Percentiles rank a stretch among this genome's conserved stretches.
phyloP scores from a whole-genome alignment of 2,888 invertebrate genomes.

The Zelleria hepariella region DNA sequence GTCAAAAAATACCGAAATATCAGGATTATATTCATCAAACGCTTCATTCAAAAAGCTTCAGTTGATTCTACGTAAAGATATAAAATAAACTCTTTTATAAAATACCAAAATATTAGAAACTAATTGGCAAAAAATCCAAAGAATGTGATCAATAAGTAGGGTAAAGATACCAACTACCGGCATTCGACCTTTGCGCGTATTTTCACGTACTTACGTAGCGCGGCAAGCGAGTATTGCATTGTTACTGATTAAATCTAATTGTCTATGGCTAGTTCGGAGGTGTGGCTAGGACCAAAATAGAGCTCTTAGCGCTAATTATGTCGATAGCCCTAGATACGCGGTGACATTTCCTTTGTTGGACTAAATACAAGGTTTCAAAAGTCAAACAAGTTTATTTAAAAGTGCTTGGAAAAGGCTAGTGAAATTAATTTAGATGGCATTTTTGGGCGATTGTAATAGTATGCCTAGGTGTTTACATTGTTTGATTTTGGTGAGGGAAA shows the following conservation, averaged over 20 bases:
- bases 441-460: neutral
- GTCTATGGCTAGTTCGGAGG: neutral
- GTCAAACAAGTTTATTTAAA: slow-evolving; percentile 3
- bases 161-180: neutral
- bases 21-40: no score
- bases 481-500: no score
- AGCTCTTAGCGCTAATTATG: slow-evolving; percentile 29
- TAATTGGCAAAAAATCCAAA: neutral
- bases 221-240: neutral
- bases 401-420: neutral
- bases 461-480: no score
- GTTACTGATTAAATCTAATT: neutral
- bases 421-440: neutral
- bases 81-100: no score
- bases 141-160: neutral
- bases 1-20: no score
- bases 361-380: slow-evolving; percentile 3
- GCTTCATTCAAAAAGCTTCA: neutral
- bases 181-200: neutral
- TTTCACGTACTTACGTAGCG: neutral
- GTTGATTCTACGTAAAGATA: no score
- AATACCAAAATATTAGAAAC: neutral
- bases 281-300: slow-evolving; percentile 6
- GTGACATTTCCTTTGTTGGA: slow-evolving; percentile 27
- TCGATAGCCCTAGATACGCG: slow-evolving; percentile 28